Evolutionary conservation across 2,797 vertebrate species (phyloP), one percentile per base, ranked within the genome.

Genomic region (Prunella strophiata): DNA sequence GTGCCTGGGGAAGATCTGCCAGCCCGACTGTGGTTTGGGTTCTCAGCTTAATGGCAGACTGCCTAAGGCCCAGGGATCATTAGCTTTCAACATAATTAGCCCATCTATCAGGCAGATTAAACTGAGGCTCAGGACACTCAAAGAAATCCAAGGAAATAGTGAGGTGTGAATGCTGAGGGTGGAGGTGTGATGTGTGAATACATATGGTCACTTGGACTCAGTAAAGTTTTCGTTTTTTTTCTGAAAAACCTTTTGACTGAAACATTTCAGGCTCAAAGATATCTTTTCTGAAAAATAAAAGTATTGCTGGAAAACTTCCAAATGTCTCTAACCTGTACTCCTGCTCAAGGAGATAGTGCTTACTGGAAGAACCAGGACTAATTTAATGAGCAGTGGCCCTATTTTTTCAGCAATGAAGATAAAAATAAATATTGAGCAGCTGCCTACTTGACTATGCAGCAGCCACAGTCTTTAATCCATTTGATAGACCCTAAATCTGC

Each of bases 371-470:
- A 83, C 9, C 58, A 90, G 71, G 40, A 88, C 74, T 68, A 90
- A 95, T 91, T 93, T 84, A 94, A 95, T 57, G 85, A 95, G 67
- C 88, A 88, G 66, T 22, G 55, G 42, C n/a, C 81, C 77, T 88
- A 93, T 70, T 88, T 85, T 77, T 92, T 93, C 73, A 93, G 63
- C 72, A 89, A 34, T 12, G 48, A 88, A 93, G 89, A 85, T 59
- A 93, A 95, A 94, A 94, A 97, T 95, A 95, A 96, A 93, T 95
- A 95, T 18, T 74, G 84, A 96, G 78, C 93, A 96, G 88, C 91
- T 96, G 91, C 88, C 52, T 78, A 23, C 78, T 95, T 94, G 76
- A 52, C 83, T 83, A 65, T 85, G 84, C 92, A 95, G 83, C 70
- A 88, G 84, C 70, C 91, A 94, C 29, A 72, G 68, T 75, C 55